A percentile compares a stretch with the other conserved stretches of the same genome.
Evolutionary conservation across 2,797 vertebrate genomes (phyloP).

Genomic region (Chelon auratus): DNA sequence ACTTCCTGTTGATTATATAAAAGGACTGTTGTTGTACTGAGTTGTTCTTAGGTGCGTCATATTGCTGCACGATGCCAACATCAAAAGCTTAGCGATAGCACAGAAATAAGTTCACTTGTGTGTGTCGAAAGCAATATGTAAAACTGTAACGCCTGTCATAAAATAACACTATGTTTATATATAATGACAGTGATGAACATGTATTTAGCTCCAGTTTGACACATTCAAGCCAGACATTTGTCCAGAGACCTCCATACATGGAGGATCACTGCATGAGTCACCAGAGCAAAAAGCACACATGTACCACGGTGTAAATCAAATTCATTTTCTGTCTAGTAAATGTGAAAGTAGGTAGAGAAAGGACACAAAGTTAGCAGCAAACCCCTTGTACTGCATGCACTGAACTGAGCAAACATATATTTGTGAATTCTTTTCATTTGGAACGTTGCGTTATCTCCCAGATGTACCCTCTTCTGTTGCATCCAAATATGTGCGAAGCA

Average conservation of each 20-base stretch:
- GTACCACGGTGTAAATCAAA: no score
- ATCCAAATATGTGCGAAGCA: not conserved
- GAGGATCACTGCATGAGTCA: no score
- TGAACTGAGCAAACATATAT: no score
- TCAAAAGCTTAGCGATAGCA: slow-evolving; percentile 40
- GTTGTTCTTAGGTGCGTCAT: slow-evolving; percentile 32
- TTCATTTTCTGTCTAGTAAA: no score
- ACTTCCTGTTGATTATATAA: slow-evolving; percentile 14
- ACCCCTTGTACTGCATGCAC: no score
- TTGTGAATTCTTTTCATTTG: no score
- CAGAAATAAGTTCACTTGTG: slow-evolving; percentile 10
- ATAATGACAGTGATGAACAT: not conserved
- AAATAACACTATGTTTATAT: not conserved
- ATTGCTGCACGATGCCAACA: slow-evolving; percentile 26
- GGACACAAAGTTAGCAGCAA: not conserved
- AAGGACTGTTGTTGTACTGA: slow-evolving; percentile 2
- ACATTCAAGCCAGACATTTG: not conserved
- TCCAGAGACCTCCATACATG: no score
- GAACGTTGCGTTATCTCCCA: no score
- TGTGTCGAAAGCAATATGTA: not conserved
- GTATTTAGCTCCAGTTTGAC: not conserved
- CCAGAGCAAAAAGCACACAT: no score
- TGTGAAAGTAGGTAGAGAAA: not conserved
- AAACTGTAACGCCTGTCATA: not conserved
- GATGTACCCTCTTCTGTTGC: not conserved